Evolutionary conservation across 2,888 invertebrate genomes (phyloP), one percentile per base, ranked within the genome.

Genomic region (Caenorhabditis macrosperma): DNA sequence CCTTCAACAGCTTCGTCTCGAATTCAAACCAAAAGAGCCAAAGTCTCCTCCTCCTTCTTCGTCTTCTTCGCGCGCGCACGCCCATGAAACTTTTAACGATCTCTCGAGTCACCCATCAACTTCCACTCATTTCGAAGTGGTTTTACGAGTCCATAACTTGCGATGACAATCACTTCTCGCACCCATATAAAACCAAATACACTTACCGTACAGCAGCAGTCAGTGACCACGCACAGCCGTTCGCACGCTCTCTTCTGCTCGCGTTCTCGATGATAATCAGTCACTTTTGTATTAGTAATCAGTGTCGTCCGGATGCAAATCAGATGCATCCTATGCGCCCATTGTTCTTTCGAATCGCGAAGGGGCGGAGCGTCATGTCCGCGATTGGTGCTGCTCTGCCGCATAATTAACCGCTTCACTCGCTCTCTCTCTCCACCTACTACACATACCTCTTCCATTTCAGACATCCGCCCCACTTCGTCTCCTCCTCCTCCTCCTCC

Each of bases 11-110:
- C 20, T 55, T 35, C 30, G 33, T 30, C 55, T 55, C 33, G 5
- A 52, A 52, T 30, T 30, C 59, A 41, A 20, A 12, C 20, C 20
- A 22, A 50, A 22, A n/a, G 2, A 17, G n/a, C 17, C 26, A 33
- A 55, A 26, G 17, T 22, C 7, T 24, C 44, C 7, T 20, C 30
- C 17, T n/a, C 20, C 22, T 9, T 9, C 24, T 35, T n/a, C 20
- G 10, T 7, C 22, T 1, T 7, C 57, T 26, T 48, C 57, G 33
- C 26, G 33, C 30, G 15, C 26, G 9, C 15, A 7, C 24, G n/a
- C 22, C 24, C 44, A 59, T 60, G 60, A 60, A 69, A 69, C 60
- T 52, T 52, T 71, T 71, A 63, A 63, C 50, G 71, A 63, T 61
- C 44, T 30, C 38, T 41, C 57, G 24, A 28, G 26, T 28, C 44